A percentile compares a stretch with the other conserved stretches of the same genome.
Evolutionary conservation across 2,888 invertebrate species (phyloP).

Genomic region (Vandiemenella viatica): DNA sequence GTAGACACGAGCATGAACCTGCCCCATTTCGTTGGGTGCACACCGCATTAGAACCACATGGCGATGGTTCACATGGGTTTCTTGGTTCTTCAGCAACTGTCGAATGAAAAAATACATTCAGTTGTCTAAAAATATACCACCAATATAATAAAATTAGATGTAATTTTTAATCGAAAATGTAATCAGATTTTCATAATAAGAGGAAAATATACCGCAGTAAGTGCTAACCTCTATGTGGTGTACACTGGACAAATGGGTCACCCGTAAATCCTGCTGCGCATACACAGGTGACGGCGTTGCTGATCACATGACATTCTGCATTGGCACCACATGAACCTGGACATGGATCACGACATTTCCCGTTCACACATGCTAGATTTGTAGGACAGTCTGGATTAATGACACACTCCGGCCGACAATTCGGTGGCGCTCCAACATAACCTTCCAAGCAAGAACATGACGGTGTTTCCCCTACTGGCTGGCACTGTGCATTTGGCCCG

Average conservation of each 20-base stretch:
- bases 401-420: constrained; percentile 68
- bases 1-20: constrained; percentile 64
- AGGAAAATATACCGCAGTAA: too few species aligned
- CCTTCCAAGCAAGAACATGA: constrained; percentile 62
- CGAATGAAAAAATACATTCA: constrained; percentile 8
- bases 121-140: too few species aligned
- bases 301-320: constrained; percentile 63
- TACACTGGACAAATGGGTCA: constrained; percentile 68
- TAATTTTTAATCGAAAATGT: too few species aligned
- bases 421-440: constrained; percentile 65
- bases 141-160: too few species aligned
- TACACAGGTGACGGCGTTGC: constrained; percentile 66
- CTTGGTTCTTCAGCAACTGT: constrained; percentile 34
- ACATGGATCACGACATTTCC: constrained; percentile 68
- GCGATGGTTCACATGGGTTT: constrained; percentile 48
- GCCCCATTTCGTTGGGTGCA: constrained; percentile 62
- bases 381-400: constrained; percentile 68
- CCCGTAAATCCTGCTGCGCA: constrained; percentile 63
- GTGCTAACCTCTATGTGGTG: constrained; percentile 37
- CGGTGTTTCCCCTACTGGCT: constrained; percentile 45
- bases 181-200: too few species aligned
- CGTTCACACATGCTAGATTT: constrained; percentile 62
- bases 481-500: constrained; percentile 64
- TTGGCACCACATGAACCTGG: constrained; percentile 67
- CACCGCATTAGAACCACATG: constrained; percentile 73